Base-by-base conservation (phyloP, 1,140 invertebrate species). In the Pseudachorutes palmiensis region DNA sequence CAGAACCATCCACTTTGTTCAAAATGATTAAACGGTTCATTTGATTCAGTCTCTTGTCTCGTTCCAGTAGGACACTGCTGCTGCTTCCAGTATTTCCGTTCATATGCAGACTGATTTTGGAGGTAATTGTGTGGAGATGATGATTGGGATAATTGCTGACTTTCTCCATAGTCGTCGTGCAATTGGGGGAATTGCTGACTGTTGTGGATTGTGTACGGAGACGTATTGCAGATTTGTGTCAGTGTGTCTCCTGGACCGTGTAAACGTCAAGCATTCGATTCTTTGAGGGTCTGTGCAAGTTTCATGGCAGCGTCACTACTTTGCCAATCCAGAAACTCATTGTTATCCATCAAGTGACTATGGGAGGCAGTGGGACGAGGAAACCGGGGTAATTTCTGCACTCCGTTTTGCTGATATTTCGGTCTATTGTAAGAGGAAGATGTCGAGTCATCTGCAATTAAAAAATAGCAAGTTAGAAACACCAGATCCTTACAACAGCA, bases 191-290 rank as follows among this genome's bases (percentile, higher is more conserved):
- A 55, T 5, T 26, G 9, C 5, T 5, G 14, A 55, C 24, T 12
- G 24, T 55, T 9, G 9, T 55, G 51, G 24, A 55, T 5, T 22
- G 24, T 55, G 51, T 14, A 55, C 24, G 51, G 51, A 55, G 51
- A 55, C 3, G 51, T 22, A 55, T 14, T 19, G 24, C 24, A 55
- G 24, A 55, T 55, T 24, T 9, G 9, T 22, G 12, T 55, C 51
- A 55, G 14, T 14, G 24, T 5, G 5, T 55, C 24, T 55, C 24
- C 30, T 12, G 26, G 30, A 29, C 58, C 24, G 14, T 9, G 63
- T 62, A 65, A 64, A 64, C 49, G 72, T 73, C 72, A 73, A 69
- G 72, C 72, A 51, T 73, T 73, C 41, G 72, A 73, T 64, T 73
- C 72, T 57, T 73, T 73, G 16, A 71, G 66, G 14, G 72, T 64